Percentiles rank a stretch among this genome's conserved stretches.
Conservation (phyloP, 1,140 invertebrate species). For the Solenopsis invicta region DNA sequence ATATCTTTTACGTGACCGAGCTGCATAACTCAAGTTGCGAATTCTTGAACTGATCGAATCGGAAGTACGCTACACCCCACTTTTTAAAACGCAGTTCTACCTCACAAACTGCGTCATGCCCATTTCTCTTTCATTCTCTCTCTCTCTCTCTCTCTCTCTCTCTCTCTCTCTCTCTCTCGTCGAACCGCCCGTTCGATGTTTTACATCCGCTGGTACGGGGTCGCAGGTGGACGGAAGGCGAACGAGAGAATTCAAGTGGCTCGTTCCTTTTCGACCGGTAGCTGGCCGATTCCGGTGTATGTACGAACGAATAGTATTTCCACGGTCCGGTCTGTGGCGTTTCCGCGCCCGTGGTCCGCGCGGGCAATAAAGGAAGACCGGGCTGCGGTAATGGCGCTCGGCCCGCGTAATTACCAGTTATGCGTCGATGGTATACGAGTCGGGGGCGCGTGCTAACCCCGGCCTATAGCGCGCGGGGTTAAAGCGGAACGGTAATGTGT, state of each 20-base stretch:
- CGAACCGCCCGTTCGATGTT: slow-evolving; percentile 60
- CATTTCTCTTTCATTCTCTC: background rate
- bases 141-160: no score
- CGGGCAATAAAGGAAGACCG: slow-evolving; percentile 81
- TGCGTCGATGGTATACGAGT: slow-evolving; percentile 82
- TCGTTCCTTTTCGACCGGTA: slow-evolving; percentile 60
- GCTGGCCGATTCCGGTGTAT: slow-evolving; percentile 29
- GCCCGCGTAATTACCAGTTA: slow-evolving; percentile 84
- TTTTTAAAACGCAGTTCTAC: slow-evolving; percentile 31
- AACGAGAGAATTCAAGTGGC: slow-evolving; percentile 36
- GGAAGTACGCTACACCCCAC: slow-evolving; percentile 24
- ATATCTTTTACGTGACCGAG: background rate
- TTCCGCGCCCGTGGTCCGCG: slow-evolving; percentile 53
- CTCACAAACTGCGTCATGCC: background rate
- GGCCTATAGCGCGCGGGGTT: slow-evolving; percentile 70
- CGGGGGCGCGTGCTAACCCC: slow-evolving; percentile 71
- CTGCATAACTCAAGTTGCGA: background rate
- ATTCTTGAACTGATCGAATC: slow-evolving; percentile 22
- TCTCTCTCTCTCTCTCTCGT: background rate
- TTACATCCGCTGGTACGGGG: slow-evolving; percentile 56
- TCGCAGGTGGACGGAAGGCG: slow-evolving; percentile 71
- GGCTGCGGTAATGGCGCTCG: slow-evolving; percentile 79
- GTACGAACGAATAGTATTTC: slow-evolving; percentile 62
- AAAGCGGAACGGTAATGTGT: slow-evolving; percentile 81
- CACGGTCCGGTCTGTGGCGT: slow-evolving; percentile 52